A percentile compares a stretch with the other conserved stretches of the same genome.
Evolutionary conservation across 2,797 vertebrate genomes (phyloP).

Genomic region (Tinamus major): DNA sequence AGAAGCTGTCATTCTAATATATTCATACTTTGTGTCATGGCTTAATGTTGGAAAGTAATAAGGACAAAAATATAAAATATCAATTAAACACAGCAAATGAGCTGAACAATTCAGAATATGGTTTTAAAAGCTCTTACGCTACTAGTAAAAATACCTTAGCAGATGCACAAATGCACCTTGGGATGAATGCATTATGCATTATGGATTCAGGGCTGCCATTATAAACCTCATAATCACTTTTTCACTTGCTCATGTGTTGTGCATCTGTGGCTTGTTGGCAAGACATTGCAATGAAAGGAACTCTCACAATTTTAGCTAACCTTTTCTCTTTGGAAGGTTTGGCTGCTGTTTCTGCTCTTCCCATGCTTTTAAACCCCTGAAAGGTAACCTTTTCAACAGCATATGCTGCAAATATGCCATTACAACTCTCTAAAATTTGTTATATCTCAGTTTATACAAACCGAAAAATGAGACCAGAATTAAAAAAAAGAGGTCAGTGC

Average conservation of each 20-base stretch:
- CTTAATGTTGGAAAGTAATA: conserved; percentile 34
- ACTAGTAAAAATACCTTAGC: conserved; percentile 50
- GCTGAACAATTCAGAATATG: conserved; percentile 21
- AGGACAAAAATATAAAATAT: conserved; percentile 55
- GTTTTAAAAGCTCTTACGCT: conserved; percentile 8
- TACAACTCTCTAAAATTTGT: neutral
- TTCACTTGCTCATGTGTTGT: conserved; percentile 42
- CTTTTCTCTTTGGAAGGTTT: conserved; percentile 12
- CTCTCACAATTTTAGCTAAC: neutral
- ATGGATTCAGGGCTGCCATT: conserved; percentile 30
- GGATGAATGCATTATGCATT: conserved; percentile 33
- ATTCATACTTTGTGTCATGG: neutral
- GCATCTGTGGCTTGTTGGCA: conserved; percentile 51
- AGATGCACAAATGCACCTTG: conserved; percentile 57
- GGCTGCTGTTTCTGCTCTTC: conserved; percentile 4
- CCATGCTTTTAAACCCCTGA: neutral
- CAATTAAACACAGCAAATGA: conserved; percentile 47
- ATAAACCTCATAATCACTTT: conserved; percentile 50
- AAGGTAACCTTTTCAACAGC: neutral
- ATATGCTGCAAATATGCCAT: neutral
- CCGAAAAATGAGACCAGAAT: neutral
- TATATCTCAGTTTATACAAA: neutral
- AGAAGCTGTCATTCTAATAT: neutral
- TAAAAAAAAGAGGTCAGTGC: neutral
- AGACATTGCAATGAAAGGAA: neutral